Percentiles rank a stretch among this genome's conserved stretches.
phyloP scores from a whole-genome alignment of 2,888 invertebrate species.

The Lobophora halterata region DNA sequence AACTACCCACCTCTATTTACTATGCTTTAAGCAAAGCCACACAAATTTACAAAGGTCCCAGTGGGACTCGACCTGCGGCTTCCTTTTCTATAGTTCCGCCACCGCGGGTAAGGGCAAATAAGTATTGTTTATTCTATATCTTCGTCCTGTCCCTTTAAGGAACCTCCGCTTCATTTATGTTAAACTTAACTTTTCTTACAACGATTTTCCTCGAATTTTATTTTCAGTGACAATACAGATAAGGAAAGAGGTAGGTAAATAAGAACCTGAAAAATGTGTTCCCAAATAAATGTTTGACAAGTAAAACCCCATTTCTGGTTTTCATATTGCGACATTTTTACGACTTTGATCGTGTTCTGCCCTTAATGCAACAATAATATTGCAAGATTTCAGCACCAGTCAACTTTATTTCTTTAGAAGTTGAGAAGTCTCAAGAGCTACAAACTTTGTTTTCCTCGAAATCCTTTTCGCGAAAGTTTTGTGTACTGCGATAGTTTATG shows the following conservation, averaged over 20 bases:
- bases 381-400: conserved; percentile 13
- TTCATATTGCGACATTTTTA: conserved; percentile 10
- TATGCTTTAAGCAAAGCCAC: conserved; percentile 28
- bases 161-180: conserved; percentile 24
- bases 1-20: conserved; percentile 29
- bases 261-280: conserved; percentile 13
- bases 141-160: conserved; percentile 18
- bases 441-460: conserved; percentile 18
- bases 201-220: conserved; percentile 23
- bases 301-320: conserved; percentile 10
- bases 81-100: conserved; percentile 31
- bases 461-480: conserved; percentile 18
- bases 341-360: conserved; percentile 5
- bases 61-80: conserved; percentile 23
- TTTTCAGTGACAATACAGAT: conserved; percentile 17
- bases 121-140: conserved; percentile 29
- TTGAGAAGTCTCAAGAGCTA: conserved; percentile 22
- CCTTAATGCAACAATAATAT: conserved; percentile 11
- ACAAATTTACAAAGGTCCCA: conserved; percentile 31
- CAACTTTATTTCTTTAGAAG: conserved; percentile 18
- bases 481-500: conserved; percentile 22
- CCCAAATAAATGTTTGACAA: conserved; percentile 13
- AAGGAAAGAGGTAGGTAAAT: conserved; percentile 23
- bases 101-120: conserved; percentile 26
- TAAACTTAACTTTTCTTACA: conserved; percentile 24